Evolutionary conservation across 2,888 invertebrate species (phyloP).

Genomic region (Amiota communis): DNA sequence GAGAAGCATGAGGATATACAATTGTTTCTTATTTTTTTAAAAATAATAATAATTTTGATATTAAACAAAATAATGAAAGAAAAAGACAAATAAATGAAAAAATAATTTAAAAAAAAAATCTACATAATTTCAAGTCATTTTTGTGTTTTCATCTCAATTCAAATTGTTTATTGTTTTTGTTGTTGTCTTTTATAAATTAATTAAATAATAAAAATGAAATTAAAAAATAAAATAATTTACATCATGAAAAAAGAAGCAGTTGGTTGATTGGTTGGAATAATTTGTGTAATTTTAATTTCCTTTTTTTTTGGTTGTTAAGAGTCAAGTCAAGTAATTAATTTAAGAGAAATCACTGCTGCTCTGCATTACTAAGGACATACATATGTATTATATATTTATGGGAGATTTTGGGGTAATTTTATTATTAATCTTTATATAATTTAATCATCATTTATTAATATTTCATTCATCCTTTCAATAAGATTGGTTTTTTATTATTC

Average conservation of each 20-base stretch:
- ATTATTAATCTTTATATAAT: slow-evolving; percentile 18
- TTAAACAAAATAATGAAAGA: slow-evolving; percentile 9
- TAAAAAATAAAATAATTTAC: slow-evolving; percentile 28
- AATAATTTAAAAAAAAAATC: slow-evolving; percentile 36
- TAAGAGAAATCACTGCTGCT: slow-evolving; percentile 55
- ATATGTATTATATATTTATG: background rate
- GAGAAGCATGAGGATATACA: too few species aligned
- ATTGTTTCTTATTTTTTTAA: background rate
- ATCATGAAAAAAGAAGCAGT: background rate
- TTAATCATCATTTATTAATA: slow-evolving; percentile 17
- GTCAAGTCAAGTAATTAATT: slow-evolving; percentile 41
- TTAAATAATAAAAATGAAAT: background rate
- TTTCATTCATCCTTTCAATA: background rate
- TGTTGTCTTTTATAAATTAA: slow-evolving; percentile 18
- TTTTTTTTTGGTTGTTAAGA: slow-evolving; percentile 21
- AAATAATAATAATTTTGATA: background rate
- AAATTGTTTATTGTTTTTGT: background rate
- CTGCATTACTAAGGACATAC: slow-evolving; percentile 18
- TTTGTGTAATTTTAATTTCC: slow-evolving; percentile 25
- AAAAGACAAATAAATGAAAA: slow-evolving; percentile 33
- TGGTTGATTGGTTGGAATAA: too few species aligned
- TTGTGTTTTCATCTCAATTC: too few species aligned
- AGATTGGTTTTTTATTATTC: too few species aligned
- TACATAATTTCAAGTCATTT: slow-evolving; percentile 14
- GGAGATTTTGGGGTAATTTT: slow-evolving; percentile 2